These are phyloP conservation scores for Amazona finschi DNA, from an alignment of 2,797 vertebrate species.

Conservation along the genomic window DNA sequence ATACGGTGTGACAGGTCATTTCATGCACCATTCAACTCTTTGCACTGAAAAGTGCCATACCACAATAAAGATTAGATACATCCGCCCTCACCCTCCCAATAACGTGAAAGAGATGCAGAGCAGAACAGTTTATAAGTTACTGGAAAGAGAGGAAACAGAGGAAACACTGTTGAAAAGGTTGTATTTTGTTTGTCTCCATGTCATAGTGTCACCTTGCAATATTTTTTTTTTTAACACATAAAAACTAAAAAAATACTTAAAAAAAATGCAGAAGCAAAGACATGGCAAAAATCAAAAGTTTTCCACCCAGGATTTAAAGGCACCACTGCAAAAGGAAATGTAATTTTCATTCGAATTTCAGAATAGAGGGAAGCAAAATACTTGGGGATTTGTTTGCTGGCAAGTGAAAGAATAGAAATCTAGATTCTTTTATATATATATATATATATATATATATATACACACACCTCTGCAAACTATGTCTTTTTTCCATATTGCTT, in stretches of 20 bases:
- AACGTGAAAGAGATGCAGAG: neutral
- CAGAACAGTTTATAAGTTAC: neutral
- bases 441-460: neutral
- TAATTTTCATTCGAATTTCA: neutral
- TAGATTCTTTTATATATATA: neutral
- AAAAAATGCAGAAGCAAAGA: neutral
- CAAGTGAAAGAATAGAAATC: neutral
- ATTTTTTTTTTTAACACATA: neutral
- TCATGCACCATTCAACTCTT: constrained; percentile 73
- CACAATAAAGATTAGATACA: constrained; percentile 19
- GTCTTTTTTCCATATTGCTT: neutral
- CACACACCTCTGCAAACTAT: neutral
- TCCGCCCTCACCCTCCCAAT: neutral
- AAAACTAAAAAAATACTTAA: neutral
- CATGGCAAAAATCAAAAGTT: accelerated
- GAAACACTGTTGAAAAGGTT: neutral
- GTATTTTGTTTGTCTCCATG: neutral
- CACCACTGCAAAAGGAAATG: neutral
- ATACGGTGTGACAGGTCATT: constrained; percentile 66
- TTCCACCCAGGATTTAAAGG: neutral
- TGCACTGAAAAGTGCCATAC: constrained; percentile 31
- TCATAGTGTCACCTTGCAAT: neutral
- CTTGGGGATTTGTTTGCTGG: neutral
- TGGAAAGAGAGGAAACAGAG: neutral
- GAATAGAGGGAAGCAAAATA: neutral